A percentile compares a stretch with the other conserved stretches of the same genome.
Conservation (phyloP, 2,113 vertebrate species). For the Plecturocebus donacophilus region DNA sequence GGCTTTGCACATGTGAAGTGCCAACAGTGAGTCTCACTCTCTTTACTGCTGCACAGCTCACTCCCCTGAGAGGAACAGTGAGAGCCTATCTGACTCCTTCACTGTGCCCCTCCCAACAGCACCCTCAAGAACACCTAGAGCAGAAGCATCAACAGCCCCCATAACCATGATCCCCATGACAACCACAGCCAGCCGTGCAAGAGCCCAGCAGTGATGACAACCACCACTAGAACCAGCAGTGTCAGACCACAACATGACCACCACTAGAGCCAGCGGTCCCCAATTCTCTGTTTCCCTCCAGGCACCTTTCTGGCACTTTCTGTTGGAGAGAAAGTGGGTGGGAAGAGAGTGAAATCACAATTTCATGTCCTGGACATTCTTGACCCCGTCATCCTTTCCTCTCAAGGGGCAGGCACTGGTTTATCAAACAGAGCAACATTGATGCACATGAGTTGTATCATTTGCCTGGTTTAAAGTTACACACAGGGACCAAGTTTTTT, state of each 20-base stretch:
- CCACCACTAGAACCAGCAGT: background rate
- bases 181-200: background rate
- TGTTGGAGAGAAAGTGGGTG: too few relatives aligned
- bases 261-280: too few relatives aligned
- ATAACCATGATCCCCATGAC: background rate
- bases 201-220: background rate
- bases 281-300: background rate
- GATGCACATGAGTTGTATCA: fast-evolving
- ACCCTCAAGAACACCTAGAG: background rate
- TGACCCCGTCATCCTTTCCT: background rate
- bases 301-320: background rate
- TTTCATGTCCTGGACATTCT: too few relatives aligned
- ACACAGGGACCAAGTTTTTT: background rate
- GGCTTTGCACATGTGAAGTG: background rate
- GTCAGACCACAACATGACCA: too few relatives aligned
- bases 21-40: too few relatives aligned
- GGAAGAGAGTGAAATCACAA: too few relatives aligned
- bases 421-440: background rate
- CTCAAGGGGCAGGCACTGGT: background rate
- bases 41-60: background rate
- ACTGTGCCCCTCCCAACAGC: background rate
- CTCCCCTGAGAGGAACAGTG: background rate
- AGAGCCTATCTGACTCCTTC: background rate
- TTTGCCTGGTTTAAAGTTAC: background rate
- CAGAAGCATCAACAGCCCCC: too few relatives aligned